Evolutionary conservation across 2,797 vertebrate genomes (phyloP), one percentile per base, ranked within the genome.

Genomic region (Myotis vivesi): DNA sequence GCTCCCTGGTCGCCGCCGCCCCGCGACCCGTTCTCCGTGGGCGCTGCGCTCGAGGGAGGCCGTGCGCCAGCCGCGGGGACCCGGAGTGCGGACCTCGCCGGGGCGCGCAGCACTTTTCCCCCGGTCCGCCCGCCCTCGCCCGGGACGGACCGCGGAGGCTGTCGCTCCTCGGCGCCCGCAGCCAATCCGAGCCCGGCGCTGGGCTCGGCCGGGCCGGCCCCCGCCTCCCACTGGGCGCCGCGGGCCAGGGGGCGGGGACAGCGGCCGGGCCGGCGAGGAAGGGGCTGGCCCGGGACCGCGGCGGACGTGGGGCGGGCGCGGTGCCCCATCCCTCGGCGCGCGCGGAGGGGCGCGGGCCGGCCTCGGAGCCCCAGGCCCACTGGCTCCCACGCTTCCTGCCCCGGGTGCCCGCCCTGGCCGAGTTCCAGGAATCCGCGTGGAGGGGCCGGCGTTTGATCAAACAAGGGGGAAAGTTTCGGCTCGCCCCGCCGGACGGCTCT

Each of bases 111-210:
- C 94, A 36, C 97, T 97, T 92, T 96, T 82, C 94, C 87, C 87
- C 94, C 94, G 64, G 44, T 19, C 80, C 97, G 80, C 95, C 95
- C 85, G 80, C 96, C 92, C 95, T 93, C 22, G 2, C 85, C 95
- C 68, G 97, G 97, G 95, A 94, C 81, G 96, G 95, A 20, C 94
- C 96, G 95, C 38, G 77, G 95, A 86, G 96, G 95, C 97, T 96
- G 98, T 97, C 97, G 97, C 96, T 98, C 97, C 97, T 89, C 87
- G 3, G 38, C 92, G 92, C 9, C 84, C 15, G 92, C 97, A 98
- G 98, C 98, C 86, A 98, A 98, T 98, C 98, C 98, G 97, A 95
- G 96, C 92, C 81, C 71, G 44, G 75, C 80, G 87, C 94, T 72
- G 97, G 7, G 87, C 97, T 87, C 79, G 19, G 64, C 53, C n/a